A percentile compares a stretch with the other conserved stretches of the same genome.
These are phyloP conservation scores for Vanessa atalanta DNA, from an alignment of 1,140 invertebrate species.

Conservation along the genomic window DNA sequence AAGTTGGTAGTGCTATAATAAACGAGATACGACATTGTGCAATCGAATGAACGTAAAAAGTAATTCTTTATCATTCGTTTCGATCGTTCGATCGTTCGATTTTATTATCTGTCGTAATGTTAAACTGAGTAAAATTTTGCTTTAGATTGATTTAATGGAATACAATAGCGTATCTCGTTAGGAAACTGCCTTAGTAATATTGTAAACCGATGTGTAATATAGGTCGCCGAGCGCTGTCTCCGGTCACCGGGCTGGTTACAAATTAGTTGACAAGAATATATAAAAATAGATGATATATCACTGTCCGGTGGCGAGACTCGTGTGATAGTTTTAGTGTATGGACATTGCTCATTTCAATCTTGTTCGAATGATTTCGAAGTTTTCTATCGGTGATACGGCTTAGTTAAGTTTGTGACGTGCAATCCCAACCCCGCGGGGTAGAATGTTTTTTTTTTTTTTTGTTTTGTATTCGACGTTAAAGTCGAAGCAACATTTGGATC, in stretches of 20 bases:
- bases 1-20: conserved; percentile 30
- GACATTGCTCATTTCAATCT: conserved; percentile 35
- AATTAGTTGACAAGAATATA: conserved; percentile 22
- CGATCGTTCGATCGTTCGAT: not conserved
- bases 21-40: conserved; percentile 24
- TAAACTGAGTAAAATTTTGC: not conserved
- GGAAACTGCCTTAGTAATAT: conserved; percentile 40
- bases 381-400: conserved; percentile 14
- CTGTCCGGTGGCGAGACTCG: conserved; percentile 9
- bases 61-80: not conserved
- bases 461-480: conserved; percentile 19
- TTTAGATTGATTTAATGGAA: not conserved
- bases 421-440: conserved; percentile 9
- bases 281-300: conserved; percentile 2
- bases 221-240: conserved; percentile 18
- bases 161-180: conserved; percentile 30
- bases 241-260: conserved; percentile 18
- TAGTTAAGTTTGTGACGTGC: conserved; percentile 35
- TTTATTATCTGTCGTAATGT: not conserved
- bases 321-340: conserved; percentile 17
- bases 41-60: not conserved
- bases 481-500: conserved; percentile 7
- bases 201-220: conserved; percentile 27
- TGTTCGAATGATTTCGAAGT: conserved; percentile 20
- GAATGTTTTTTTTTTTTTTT: conserved; percentile 13